These are phyloP conservation scores for Theocolax elegans DNA, from an alignment of 1,140 invertebrate species.

Conservation along the genomic window DNA sequence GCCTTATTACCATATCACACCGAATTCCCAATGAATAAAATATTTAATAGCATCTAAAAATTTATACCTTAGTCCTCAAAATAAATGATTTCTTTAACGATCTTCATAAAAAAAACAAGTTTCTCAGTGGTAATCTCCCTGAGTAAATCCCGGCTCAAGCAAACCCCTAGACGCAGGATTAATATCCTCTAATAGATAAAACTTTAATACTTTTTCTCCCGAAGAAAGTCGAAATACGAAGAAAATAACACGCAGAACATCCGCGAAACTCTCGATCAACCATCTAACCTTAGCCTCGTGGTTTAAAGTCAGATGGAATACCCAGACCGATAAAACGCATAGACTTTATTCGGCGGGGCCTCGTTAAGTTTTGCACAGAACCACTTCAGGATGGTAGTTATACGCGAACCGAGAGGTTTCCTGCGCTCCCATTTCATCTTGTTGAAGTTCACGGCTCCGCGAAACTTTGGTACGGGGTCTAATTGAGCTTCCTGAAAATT, in stretches of 20 bases:
- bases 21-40: too few species aligned
- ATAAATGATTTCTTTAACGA: too few species aligned
- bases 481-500: conserved; percentile 3
- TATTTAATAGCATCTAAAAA: too few species aligned
- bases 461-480: background rate
- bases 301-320: background rate
- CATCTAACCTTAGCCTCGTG: background rate
- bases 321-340: background rate
- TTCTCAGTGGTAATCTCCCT: too few species aligned
- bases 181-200: background rate
- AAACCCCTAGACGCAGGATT: background rate
- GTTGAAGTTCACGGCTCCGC: background rate
- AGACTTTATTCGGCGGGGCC: conserved; percentile 14
- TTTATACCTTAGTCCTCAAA: too few species aligned
- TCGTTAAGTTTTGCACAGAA: conserved; percentile 14
- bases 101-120: too few species aligned
- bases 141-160: background rate
- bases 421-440: too few species aligned
- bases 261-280: background rate
- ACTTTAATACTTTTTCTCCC: background rate
- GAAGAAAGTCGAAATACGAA: background rate
- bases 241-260: too few species aligned
- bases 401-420: too few species aligned
- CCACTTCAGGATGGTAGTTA: conserved; percentile 1
- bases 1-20: too few species aligned